Evolutionary conservation across 2,797 vertebrate genomes (phyloP).

Genomic region (Tauraco hartlaubi): DNA sequence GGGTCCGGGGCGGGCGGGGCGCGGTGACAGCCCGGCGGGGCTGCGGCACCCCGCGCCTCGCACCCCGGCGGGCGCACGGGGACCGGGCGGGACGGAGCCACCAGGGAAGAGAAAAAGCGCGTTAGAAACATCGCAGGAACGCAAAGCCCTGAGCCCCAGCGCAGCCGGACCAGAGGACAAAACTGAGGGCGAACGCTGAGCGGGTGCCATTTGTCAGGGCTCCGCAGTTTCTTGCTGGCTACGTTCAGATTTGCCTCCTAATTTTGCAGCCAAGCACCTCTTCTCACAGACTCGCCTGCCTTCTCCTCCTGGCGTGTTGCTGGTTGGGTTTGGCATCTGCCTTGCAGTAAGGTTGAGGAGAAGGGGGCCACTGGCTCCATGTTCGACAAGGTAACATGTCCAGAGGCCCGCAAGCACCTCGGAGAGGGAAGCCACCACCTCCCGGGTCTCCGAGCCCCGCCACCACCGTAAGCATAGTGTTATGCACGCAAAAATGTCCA

Average conservation of each 20-base stretch:
- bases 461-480: fast-evolving
- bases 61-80: background rate
- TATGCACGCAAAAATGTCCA: fast-evolving
- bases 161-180: fast-evolving
- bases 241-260: fast-evolving
- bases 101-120: fast-evolving
- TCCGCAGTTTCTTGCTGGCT: background rate
- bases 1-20: background rate
- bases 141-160: background rate
- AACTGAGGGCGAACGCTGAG: fast-evolving
- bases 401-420: no score
- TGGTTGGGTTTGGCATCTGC: background rate
- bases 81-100: background rate
- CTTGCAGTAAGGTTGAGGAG: fast-evolving
- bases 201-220: fast-evolving
- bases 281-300: background rate
- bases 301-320: background rate
- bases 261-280: background rate
- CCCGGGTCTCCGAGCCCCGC: background rate
- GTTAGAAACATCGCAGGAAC: fast-evolving
- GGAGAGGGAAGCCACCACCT: fast-evolving
- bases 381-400: fast-evolving
- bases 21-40: background rate
- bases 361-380: fast-evolving
- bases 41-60: background rate